Base-by-base conservation (phyloP, 2,797 vertebrate species). In the Champsocephalus esox region DNA sequence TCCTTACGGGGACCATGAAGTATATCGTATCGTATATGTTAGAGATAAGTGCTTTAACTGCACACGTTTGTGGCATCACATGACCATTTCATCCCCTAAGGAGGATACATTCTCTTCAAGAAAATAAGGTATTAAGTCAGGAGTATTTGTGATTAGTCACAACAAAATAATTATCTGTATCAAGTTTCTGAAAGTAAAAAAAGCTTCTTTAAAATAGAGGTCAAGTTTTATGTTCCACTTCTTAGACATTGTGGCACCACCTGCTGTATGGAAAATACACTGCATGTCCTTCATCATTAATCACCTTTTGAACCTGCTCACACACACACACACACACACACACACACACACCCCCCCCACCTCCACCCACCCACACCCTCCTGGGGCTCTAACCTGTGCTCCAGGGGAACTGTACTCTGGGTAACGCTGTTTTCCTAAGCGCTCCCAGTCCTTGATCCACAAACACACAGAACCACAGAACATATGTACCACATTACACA, bases 401-500 rank as follows among this genome's bases (percentile, higher is more conserved):
- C 89, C 86, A 77, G 75, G 72, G 88, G 84, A 81, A 85, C 67
- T 89, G 89, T 70, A 87, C 73, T 88, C 83, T 86, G 87, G 62
- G 58, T 81, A 91, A 75, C 21, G 34, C 3, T 93, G 90, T 91
- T 93, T 90, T 92, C 64, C 71, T 84, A 91, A 89, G 77, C 87
- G 32, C 91, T 92, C 90, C 90, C 84, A 87, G 68, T 84, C 73
- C 77, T 84, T 52, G 0, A 60, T 90, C 79, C 77, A 84, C 82
- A 92, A 94, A 90, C 87, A 91, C 71, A 68, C 51, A 72, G 70
- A 78, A 56, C 73, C 82, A 80, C 79, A 76, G 70, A 91, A 82
- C 91, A 93, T 79, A 73, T 90, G 91, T 52, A 74, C n/a, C 52
- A 45, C 81, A 91, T 90, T 87, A 91, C 41, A 77, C 70, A 70